Percentiles rank a stretch among this genome's conserved stretches.
phyloP scores from a whole-genome alignment of 2,888 invertebrate genomes.

The Agonopterix subpropinquella region DNA sequence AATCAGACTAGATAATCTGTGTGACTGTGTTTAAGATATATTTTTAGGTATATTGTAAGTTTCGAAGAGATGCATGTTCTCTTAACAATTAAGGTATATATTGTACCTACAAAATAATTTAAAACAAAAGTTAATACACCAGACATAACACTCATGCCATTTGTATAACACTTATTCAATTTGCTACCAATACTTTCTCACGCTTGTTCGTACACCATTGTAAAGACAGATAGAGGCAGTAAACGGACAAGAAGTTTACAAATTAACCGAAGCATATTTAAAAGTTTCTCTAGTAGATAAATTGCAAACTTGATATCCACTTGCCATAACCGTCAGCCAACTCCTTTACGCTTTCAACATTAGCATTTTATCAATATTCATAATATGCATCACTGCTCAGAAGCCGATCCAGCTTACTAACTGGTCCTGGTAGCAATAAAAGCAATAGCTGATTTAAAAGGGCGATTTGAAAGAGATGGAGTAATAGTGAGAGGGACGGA shows the following conservation, averaged over 20 bases:
- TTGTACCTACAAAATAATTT: no score
- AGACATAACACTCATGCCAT: no score
- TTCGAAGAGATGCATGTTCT: no score
- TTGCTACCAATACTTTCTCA: neutral
- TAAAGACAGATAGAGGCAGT: no score
- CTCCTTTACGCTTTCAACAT: conserved; percentile 16
- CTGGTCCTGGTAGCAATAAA: conserved; percentile 48
- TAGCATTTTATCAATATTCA: conserved; percentile 46
- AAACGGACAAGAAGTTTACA: neutral
- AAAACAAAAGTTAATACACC: no score
- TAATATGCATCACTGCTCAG: conserved; percentile 40
- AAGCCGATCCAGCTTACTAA: conserved; percentile 37
- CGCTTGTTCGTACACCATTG: no score
- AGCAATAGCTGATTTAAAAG: conserved; percentile 37
- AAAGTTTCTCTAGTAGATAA: neutral
- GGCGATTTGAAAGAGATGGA: conserved; percentile 28
- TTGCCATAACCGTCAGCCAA: conserved; percentile 1
- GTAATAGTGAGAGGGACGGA: conserved; percentile 27
- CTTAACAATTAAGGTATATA: no score
- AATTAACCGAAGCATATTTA: neutral
- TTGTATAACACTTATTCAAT: neutral
- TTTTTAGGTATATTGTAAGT: no score
- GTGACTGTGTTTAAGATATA: no score
- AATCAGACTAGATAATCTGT: no score
- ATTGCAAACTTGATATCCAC: conserved; percentile 1